Conservation (phyloP, 1,140 invertebrate species). For the Bradynema listronoti region DNA sequence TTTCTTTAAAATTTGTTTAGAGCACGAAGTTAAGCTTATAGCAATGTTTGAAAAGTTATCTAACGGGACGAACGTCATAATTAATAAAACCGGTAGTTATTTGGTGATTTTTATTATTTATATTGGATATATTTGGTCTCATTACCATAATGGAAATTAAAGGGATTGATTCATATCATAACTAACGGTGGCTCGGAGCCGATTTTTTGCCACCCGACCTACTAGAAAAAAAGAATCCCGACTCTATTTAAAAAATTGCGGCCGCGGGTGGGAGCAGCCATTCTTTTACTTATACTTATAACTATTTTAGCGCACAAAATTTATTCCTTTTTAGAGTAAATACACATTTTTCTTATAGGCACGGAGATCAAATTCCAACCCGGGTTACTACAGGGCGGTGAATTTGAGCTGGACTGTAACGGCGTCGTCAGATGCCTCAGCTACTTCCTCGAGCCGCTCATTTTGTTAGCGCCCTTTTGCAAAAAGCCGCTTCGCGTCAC, state of each 20-base stretch:
- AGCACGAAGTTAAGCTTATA: slow-evolving; percentile 85
- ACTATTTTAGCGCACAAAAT: too few relatives aligned
- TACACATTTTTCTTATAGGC: too few relatives aligned
- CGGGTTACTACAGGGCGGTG: slow-evolving; percentile 78
- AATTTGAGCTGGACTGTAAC: slow-evolving; percentile 78
- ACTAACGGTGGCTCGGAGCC: too few relatives aligned
- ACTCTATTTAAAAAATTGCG: too few relatives aligned
- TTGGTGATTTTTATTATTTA: slow-evolving; percentile 10
- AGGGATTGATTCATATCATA: too few relatives aligned
- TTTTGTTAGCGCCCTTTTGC: slow-evolving; percentile 86
- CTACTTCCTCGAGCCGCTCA: slow-evolving; percentile 82
- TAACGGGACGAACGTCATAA: slow-evolving; percentile 80
- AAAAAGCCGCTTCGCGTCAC: slow-evolving; percentile 77
- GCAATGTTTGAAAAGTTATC: slow-evolving; percentile 83
- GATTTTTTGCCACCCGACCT: too few relatives aligned
- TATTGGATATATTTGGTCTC: slow-evolving; percentile 24
- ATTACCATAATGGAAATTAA: too few relatives aligned
- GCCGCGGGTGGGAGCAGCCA: too few relatives aligned
- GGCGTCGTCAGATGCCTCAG: slow-evolving; percentile 74
- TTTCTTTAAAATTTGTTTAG: slow-evolving; percentile 61
- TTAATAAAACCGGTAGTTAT: slow-evolving; percentile 75
- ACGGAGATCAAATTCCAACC: slow-evolving; percentile 80
- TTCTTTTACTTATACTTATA: too few relatives aligned
- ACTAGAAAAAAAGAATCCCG: too few relatives aligned
- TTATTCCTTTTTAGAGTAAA: too few relatives aligned